Percentiles rank a stretch among this genome's conserved stretches.
These are phyloP conservation scores for Lepidurus packardi DNA, from an alignment of 1,140 invertebrate species.

Conservation along the genomic window DNA sequence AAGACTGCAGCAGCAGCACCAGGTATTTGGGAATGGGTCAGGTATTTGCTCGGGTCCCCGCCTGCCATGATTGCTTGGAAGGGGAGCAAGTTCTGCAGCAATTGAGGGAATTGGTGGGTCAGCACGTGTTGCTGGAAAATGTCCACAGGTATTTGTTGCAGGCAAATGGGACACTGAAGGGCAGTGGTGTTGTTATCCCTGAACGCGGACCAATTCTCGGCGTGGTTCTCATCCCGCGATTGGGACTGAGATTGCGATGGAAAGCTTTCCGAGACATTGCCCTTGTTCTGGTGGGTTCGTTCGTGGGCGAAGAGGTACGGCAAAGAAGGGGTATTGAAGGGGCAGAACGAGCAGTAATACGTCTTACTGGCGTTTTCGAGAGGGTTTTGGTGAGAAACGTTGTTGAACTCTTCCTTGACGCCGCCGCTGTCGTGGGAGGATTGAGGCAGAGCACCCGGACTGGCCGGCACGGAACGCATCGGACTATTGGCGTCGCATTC, in stretches of 20 bases:
- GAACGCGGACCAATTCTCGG: not conserved
- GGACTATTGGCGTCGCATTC: slow-evolving; percentile 34
- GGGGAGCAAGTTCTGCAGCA: slow-evolving; percentile 41
- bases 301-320: slow-evolving; percentile 88
- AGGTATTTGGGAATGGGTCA: slow-evolving; percentile 22
- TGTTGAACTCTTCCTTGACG: slow-evolving; percentile 40
- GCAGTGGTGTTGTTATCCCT: slow-evolving; percentile 33
- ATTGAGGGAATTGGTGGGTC: slow-evolving; percentile 53
- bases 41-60: slow-evolving; percentile 27
- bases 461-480: slow-evolving; percentile 25
- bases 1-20: not conserved
- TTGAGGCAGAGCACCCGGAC: slow-evolving; percentile 24
- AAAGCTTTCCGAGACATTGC: slow-evolving; percentile 32
- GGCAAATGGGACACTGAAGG: slow-evolving; percentile 57
- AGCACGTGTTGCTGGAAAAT: slow-evolving; percentile 56
- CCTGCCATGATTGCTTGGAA: slow-evolving; percentile 2
- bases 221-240: slow-evolving; percentile 7
- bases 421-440: slow-evolving; percentile 33
- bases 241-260: not conserved
- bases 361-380: slow-evolving; percentile 52
- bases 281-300: slow-evolving; percentile 59
- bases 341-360: slow-evolving; percentile 81
- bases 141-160: slow-evolving; percentile 52
- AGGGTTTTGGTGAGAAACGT: slow-evolving; percentile 27
- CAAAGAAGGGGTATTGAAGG: slow-evolving; percentile 79